Conservation (phyloP, 2,113 vertebrate genomes). For the Tetrao urogallus region DNA sequence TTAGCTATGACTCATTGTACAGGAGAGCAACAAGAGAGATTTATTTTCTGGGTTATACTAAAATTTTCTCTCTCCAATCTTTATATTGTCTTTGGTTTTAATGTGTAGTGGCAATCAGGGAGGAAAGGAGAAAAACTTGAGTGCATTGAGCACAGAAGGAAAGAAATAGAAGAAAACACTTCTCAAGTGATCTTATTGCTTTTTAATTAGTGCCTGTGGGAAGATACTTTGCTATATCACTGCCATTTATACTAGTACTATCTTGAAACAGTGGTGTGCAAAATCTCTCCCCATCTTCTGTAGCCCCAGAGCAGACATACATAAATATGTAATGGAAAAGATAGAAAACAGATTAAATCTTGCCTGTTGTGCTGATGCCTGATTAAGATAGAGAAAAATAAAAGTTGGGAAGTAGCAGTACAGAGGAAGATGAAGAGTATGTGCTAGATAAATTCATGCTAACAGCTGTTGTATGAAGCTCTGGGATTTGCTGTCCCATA, state of each 20-base stretch:
- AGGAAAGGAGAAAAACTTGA: constrained; percentile 27
- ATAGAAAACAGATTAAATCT: constrained; percentile 25
- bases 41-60: background rate
- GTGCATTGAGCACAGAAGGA: background rate
- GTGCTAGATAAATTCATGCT: constrained; percentile 4
- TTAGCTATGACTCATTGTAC: background rate
- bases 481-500: background rate
- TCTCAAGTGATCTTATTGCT: constrained; percentile 48
- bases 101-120: constrained; percentile 17
- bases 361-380: constrained; percentile 29
- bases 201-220: constrained; percentile 77
- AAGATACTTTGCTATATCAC: constrained; percentile 46
- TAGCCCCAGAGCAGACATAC: constrained; percentile 54
- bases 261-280: constrained; percentile 62
- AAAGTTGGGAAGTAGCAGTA: background rate
- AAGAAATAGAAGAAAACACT: constrained; percentile 10
- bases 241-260: constrained; percentile 27
- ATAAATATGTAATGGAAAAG: constrained; percentile 66
- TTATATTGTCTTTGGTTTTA: constrained; percentile 37
- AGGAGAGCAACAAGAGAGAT: background rate
- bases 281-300: constrained; percentile 39
- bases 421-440: background rate
- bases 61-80: background rate
- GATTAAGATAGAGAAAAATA: background rate
- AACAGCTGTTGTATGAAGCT: constrained; percentile 9